Evolutionary conservation across 2,888 invertebrate genomes (phyloP).

Genomic region (Ectropis crepuscularia): DNA sequence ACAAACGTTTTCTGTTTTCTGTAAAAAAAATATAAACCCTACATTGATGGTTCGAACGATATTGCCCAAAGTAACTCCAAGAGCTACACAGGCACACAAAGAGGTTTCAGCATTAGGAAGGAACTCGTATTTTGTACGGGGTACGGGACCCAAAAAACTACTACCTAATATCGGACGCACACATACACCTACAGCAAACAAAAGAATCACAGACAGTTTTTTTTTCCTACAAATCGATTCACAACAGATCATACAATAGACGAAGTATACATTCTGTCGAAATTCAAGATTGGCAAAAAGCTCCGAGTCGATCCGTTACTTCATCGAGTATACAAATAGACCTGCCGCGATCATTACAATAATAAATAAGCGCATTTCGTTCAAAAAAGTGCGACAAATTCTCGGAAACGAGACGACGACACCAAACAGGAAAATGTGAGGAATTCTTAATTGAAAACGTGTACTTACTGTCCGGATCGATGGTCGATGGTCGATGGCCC

Average conservation of each 20-base stretch:
- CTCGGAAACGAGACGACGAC: conserved; percentile 27
- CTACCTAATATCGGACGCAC: not conserved
- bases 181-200: conserved; percentile 5
- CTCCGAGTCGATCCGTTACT: conserved; percentile 30
- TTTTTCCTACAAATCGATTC: not conserved
- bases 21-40: too few species aligned
- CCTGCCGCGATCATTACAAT: conserved; percentile 23
- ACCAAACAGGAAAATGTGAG: conserved; percentile 38
- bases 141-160: too few species aligned
- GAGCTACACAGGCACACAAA: too few species aligned
- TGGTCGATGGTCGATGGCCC: too few species aligned
- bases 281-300: conserved; percentile 28
- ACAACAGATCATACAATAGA: conserved; percentile 14
- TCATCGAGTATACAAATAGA: conserved; percentile 33
- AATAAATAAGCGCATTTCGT: conserved; percentile 30
- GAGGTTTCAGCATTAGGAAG: too few species aligned
- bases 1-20: too few species aligned
- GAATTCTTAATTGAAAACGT: conserved; percentile 30
- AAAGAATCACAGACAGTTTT: conserved; percentile 10
- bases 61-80: too few species aligned
- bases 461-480: conserved; percentile 37
- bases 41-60: too few species aligned
- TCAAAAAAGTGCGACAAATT: conserved; percentile 30
- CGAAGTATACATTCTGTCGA: conserved; percentile 15
- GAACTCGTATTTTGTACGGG: too few species aligned